phyloP scores from a whole-genome alignment of 1,140 invertebrate species.

The Neotoxoptera formosana region DNA sequence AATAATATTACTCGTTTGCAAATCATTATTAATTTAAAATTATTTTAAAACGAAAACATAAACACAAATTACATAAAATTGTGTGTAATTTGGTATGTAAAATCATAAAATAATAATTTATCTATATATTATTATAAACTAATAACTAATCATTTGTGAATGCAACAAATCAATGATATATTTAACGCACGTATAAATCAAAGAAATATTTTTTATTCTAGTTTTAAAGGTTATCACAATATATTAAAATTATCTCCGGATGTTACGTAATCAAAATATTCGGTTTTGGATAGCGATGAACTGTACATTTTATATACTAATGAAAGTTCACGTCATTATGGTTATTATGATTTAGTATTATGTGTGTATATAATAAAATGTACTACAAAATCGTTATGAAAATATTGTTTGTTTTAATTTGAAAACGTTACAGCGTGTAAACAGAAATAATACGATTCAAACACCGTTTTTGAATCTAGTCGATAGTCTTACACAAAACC shows the following conservation, averaged over 20 bases:
- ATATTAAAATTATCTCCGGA: slow-evolving; percentile 4
- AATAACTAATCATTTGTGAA: neutral
- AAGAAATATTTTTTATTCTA: neutral
- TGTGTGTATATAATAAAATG: neutral
- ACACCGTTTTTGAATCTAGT: neutral
- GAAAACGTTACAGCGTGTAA: neutral
- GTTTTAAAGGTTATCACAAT: neutral
- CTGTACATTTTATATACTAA: neutral
- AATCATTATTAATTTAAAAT: neutral
- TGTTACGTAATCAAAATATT: neutral
- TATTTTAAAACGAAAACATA: neutral
- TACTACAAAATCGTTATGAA: neutral
- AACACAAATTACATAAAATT: neutral
- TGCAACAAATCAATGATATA: neutral
- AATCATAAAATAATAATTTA: neutral
- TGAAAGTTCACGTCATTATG: neutral
- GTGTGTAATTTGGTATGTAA: neutral
- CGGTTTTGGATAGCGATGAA: neutral
- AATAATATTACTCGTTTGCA: neutral
- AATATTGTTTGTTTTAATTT: neutral
- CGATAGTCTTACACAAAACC: neutral
- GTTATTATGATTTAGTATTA: neutral
- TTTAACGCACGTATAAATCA: neutral
- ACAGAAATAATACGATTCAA: neutral
- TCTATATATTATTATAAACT: neutral